Base-by-base conservation (phyloP, 2,888 invertebrate species). In the Druceiella hillmani region DNA sequence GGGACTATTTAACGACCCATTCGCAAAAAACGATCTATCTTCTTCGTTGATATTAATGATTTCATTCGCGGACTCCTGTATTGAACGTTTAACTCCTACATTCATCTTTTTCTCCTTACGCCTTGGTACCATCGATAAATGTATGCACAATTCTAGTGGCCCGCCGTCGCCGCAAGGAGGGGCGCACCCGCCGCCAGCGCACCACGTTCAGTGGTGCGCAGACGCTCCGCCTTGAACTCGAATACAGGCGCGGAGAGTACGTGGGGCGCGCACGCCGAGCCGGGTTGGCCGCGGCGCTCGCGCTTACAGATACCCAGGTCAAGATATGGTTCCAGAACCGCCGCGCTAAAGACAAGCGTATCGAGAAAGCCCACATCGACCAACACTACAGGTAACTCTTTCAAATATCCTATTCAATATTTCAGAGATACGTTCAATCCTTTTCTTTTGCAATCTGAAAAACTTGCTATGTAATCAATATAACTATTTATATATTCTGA, bases 291-390 rank as follows among this genome's bases (percentile, higher is more conserved):
- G 85, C 88, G 6, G 90, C 92, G 0, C 71, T 97, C 41, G 90
- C 87, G 50, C 73, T 97, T 31, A 94, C 94, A 41, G 97, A 97
- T 69, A 97, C 97, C 2, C 83, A 95, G 78, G 91, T 95, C 43
- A 95, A 95, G 68, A 97, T 95, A 36, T 88, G 87, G 87, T 95
- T 94, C 63, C 95, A 95, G 66, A 95, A 95, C 64, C 76, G 95
- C 46, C 76, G 95, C 50, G 95, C 95, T 14, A 95, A 95, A 65
- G 94, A 95, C 61, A 95, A 95, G 66, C 74, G 95, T 46, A 91
- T 95, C 48, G 94, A 95, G 59, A 95, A 95, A 57, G 94, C 94
- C 0, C 92, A 93, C 51, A 75, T 93, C 45, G 94, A 95, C 67
- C 93, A 93, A 56, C 93, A 93, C 54, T 90, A 91, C 61, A 83